Evolutionary conservation across 64 coral and sea anemone genomes (phyloP).

Genomic region (Actinia equina): DNA sequence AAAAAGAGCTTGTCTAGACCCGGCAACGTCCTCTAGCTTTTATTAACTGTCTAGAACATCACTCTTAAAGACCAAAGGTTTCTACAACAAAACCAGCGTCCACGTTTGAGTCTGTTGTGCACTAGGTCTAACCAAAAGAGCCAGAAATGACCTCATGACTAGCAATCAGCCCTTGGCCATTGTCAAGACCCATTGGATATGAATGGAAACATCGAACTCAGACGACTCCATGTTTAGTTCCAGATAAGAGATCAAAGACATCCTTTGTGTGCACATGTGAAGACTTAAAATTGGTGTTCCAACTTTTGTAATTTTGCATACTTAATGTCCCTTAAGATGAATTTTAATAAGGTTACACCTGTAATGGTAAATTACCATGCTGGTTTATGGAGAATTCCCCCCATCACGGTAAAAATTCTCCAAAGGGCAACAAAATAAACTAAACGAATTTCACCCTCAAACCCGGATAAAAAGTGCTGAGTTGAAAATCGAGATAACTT

Average conservation of each 20-base stretch:
- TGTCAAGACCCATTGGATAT: neutral
- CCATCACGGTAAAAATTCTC: neutral
- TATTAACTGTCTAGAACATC: neutral
- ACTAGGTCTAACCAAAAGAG: neutral
- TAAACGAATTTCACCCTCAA: no score
- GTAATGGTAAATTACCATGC: neutral
- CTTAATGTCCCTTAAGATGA: neutral
- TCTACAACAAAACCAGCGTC: neutral
- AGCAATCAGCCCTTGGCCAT: neutral
- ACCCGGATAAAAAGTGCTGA: no score
- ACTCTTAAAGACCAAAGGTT: neutral
- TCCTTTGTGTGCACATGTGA: constrained; percentile 73
- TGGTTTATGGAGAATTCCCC: neutral
- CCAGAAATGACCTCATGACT: neutral
- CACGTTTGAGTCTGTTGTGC: neutral
- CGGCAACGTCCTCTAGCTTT: neutral
- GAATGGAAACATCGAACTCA: neutral
- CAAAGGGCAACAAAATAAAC: neutral
- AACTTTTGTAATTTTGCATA: constrained; percentile 64
- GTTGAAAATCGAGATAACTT: neutral
- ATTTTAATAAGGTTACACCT: constrained; percentile 61
- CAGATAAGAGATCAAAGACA: constrained; percentile 63
- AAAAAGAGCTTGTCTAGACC: neutral
- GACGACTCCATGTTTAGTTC: neutral
- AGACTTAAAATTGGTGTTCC: constrained; percentile 55